These are phyloP conservation scores for Anorthoa munda DNA, from an alignment of 2,888 invertebrate species.

Conservation along the genomic window DNA sequence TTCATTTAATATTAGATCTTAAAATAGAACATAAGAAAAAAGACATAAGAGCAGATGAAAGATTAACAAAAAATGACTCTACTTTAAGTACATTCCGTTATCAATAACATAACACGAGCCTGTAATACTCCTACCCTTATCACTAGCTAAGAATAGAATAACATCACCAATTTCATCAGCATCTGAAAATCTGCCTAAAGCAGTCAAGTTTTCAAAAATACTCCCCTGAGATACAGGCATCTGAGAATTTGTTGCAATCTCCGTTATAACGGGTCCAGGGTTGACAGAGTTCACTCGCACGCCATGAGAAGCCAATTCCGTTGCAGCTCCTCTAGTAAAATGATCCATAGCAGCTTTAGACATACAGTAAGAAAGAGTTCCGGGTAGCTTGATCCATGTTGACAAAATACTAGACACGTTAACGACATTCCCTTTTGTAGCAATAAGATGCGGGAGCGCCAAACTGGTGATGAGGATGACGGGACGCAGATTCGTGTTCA, in stretches of 20 bases:
- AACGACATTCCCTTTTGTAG: conserved; percentile 70
- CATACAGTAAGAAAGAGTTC: conserved; percentile 81
- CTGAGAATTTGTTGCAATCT: conserved; percentile 80
- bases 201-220: not conserved
- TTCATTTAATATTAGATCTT: too few relatives aligned
- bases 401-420: conserved; percentile 69
- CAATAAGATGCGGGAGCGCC: conserved; percentile 66
- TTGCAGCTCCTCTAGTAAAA: conserved; percentile 72
- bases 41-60: not conserved
- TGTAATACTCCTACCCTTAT: conserved; percentile 30
- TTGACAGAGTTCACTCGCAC: conserved; percentile 92
- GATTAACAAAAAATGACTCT: not conserved
- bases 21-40: not conserved
- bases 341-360: conserved; percentile 73
- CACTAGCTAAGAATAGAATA: conserved; percentile 65
- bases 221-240: not conserved
- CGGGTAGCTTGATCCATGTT: conserved; percentile 87
- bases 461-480: conserved; percentile 63
- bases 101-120: conserved; percentile 46
- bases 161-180: conserved; percentile 55
- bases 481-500: conserved; percentile 68
- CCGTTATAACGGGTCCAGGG: conserved; percentile 79
- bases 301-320: conserved; percentile 93
- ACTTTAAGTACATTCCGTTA: conserved; percentile 38
- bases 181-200: conserved; percentile 31